Percentiles rank a stretch among this genome's conserved stretches.
Evolutionary conservation across 2,888 invertebrate species (phyloP).

Genomic region (Ellobium chinense): DNA sequence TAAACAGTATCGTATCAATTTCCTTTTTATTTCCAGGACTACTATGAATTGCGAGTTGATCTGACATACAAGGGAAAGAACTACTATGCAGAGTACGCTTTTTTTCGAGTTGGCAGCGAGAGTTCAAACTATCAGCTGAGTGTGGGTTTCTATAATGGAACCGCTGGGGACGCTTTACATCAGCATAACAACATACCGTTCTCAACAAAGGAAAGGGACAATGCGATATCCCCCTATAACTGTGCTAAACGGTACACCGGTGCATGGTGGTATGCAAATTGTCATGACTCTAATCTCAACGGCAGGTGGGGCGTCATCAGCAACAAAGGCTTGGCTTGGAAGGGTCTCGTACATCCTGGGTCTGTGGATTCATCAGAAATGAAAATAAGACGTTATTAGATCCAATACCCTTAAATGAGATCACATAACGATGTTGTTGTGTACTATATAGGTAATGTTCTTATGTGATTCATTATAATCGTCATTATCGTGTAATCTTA

Average conservation of each 20-base stretch:
- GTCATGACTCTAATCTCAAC: too few relatives aligned
- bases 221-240: too few relatives aligned
- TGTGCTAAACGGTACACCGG: background rate
- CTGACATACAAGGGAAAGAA: background rate
- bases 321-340: background rate
- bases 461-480: too few relatives aligned
- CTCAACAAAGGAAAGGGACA: background rate
- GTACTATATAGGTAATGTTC: too few relatives aligned
- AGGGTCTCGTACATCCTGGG: background rate
- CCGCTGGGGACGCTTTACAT: background rate
- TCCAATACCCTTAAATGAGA: too few relatives aligned
- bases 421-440: too few relatives aligned
- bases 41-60: background rate
- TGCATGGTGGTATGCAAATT: too few relatives aligned
- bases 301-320: background rate
- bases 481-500: too few relatives aligned
- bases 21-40: too few relatives aligned
- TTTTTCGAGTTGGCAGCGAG: background rate
- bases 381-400: too few relatives aligned
- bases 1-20: too few relatives aligned
- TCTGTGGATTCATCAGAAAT: constrained; percentile 2
- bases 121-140: background rate
- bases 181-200: background rate
- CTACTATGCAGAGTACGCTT: background rate
- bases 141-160: background rate